These are phyloP conservation scores for Drosophila robusta DNA, from an alignment of 2,888 invertebrate species.

Conservation along the genomic window DNA sequence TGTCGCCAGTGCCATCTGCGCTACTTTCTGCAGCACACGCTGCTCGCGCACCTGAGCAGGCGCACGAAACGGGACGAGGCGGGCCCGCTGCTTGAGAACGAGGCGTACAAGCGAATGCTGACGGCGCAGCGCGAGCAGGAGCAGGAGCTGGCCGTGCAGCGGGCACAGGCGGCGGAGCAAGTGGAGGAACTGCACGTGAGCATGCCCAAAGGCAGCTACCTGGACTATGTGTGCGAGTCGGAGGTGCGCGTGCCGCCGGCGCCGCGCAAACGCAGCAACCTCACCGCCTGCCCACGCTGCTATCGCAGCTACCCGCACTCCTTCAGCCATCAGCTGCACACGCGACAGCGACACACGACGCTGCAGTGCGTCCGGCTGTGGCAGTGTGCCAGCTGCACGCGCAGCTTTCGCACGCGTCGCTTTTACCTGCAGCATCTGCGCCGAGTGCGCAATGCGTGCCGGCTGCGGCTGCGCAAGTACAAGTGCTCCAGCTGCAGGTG, in stretches of 20 bases:
- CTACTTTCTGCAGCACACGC: constrained; percentile 39
- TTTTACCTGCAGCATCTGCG: constrained; percentile 15
- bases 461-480: constrained; percentile 15
- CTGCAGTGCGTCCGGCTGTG: not conserved
- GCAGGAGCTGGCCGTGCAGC: not conserved
- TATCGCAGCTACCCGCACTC: constrained; percentile 12
- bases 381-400: constrained; percentile 27
- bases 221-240: constrained; percentile 2
- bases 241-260: not conserved
- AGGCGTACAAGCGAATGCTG: constrained; percentile 13
- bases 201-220: not conserved
- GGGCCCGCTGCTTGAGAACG: constrained; percentile 14
- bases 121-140: constrained; percentile 8
- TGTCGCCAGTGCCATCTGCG: constrained; percentile 45
- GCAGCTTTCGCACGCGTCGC: constrained; percentile 15
- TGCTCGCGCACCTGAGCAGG: constrained; percentile 34
- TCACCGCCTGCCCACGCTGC: constrained; percentile 19
- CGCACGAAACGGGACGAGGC: not conserved
- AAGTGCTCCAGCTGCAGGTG: constrained; percentile 28
- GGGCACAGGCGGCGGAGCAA: no score
- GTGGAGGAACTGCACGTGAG: constrained; percentile 16
- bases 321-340: constrained; percentile 49
- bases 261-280: not conserved
- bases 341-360: not conserved
- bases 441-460: not conserved